Evolutionary conservation across 2,797 vertebrate genomes (phyloP), one percentile per base, ranked within the genome.

Genomic region (Todus mexicanus): DNA sequence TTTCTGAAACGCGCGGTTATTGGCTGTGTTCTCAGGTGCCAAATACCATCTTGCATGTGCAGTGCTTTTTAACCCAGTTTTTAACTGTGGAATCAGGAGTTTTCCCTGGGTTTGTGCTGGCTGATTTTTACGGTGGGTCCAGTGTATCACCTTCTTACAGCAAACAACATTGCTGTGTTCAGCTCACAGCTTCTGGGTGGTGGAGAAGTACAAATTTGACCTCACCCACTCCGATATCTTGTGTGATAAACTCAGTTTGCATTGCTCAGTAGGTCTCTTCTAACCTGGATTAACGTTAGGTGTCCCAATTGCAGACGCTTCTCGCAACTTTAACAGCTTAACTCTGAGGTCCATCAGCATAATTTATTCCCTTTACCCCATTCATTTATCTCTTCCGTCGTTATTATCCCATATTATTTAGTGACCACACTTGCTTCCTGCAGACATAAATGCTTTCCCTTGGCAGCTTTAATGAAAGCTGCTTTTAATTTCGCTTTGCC

Each of bases 401-500:
- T 77, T 87, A 77, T 65, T 66, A 79, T n/a, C 71, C 60, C 43
- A 2, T 54, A 50, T 53, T 85, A 89, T 87, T 87, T 89, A 80
- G 63, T 70, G 75, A 72, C 84, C 43, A 59, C 37, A 26, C 45
- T 64, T 61, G 57, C 54, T 77, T 73, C 81, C 75, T n/a, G 47
- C 61, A 71, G 82, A 53, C 31, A 66, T 12, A 71, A 84, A 87
- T 54, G 26, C 35, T 83, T 82, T 57, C 72, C 38, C 84, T 69
- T 19, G 40, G 86, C 63, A 83, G 66, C 69, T 82, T 78, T 74
- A 74, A 83, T 59, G 69, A 93, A 76, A 85, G 27, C 72, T 69
- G 86, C 84, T 89, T 89, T 89, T 93, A 87, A 93, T 91, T 94
- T 68, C 81, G 15, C 54, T 8, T 74, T 38, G 84, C 78, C 84